phyloP scores from a whole-genome alignment of 2,888 invertebrate genomes.

The Drepana falcataria region DNA sequence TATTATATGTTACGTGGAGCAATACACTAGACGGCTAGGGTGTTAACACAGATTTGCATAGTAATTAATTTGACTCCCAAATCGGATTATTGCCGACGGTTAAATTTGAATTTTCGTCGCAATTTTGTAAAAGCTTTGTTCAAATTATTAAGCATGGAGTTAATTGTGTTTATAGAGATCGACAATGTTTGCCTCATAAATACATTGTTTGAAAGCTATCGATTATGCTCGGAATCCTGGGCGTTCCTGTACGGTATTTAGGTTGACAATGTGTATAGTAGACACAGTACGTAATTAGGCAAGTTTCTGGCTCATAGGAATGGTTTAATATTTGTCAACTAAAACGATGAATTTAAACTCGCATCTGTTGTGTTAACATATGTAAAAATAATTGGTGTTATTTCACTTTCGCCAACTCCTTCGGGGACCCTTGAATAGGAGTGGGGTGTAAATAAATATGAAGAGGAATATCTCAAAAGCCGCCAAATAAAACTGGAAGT shows the following conservation, averaged over 20 bases:
- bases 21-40: constrained; percentile 25
- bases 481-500: constrained; percentile 9
- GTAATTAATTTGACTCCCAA: constrained; percentile 35
- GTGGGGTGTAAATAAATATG: not conserved
- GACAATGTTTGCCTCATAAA: constrained; percentile 2
- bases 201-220: not conserved
- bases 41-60: constrained; percentile 38
- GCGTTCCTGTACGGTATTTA: not conserved
- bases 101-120: constrained; percentile 15
- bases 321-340: no score
- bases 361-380: no score
- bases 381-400: no score
- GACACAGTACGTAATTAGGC: no score
- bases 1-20: constrained; percentile 3
- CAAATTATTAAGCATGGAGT: constrained; percentile 22
- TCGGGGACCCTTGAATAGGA: no score
- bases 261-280: no score
- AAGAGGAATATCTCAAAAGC: not conserved
- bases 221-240: not conserved
- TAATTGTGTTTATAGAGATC: constrained; percentile 15
- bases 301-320: no score
- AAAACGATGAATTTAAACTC: no score
- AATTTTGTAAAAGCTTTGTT: constrained; percentile 20
- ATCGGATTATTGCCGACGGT: constrained; percentile 31
- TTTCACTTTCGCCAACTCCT: no score